Evolutionary conservation across 2,797 vertebrate genomes (phyloP).

Genomic region (Falco berigora): DNA sequence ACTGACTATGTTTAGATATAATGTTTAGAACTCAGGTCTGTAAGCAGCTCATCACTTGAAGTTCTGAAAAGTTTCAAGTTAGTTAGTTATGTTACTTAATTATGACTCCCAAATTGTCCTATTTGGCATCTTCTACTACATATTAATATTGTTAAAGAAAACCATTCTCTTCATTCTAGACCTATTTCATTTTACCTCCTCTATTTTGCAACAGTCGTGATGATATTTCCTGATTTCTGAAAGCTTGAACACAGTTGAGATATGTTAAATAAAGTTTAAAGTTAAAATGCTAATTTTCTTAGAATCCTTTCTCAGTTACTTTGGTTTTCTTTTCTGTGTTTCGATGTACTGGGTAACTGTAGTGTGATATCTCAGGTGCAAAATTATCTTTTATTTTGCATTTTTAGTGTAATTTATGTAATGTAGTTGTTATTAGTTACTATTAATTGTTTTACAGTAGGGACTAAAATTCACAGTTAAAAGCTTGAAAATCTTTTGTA

Average conservation of each 20-base stretch:
- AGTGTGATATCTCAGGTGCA: neutral
- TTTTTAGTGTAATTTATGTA: neutral
- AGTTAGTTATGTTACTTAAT: neutral
- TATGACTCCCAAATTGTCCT: neutral
- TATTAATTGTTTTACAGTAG: neutral
- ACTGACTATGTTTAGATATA: neutral
- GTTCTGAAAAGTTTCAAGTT: neutral
- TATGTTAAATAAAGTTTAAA: neutral
- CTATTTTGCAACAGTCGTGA: neutral
- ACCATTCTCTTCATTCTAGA: neutral
- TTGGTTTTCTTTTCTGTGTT: neutral
- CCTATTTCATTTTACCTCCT: neutral
- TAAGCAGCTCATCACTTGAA: neutral
- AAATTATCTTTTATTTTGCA: conserved; percentile 13
- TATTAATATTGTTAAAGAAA: neutral
- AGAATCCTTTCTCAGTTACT: neutral
- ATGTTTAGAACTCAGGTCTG: neutral
- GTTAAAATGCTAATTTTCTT: neutral
- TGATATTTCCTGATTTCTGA: neutral
- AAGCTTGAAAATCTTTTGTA: neutral
- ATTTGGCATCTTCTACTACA: neutral
- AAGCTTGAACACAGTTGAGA: neutral
- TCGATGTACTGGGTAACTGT: neutral
- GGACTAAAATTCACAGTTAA: neutral
- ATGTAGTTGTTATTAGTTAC: neutral